These are phyloP conservation scores for Myzus persicae DNA, from an alignment of 1,140 invertebrate genomes.

Conservation along the genomic window DNA sequence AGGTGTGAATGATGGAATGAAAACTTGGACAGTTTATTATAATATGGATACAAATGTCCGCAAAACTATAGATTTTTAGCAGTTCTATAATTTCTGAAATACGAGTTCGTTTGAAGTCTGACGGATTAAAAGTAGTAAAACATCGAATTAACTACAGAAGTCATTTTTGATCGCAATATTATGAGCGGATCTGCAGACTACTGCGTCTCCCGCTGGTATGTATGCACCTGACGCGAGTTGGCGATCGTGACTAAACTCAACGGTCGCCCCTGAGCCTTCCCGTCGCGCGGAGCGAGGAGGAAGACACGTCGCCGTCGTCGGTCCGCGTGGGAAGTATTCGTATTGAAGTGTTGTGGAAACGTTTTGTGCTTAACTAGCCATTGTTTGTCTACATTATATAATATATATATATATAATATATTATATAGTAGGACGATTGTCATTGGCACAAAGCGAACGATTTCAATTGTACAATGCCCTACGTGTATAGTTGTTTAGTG, in stretches of 20 bases:
- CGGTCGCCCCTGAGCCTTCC: not conserved
- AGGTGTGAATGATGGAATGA: not conserved
- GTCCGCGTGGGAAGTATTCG: slow-evolving; percentile 19
- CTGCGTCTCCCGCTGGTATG: no score
- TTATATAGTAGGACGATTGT: not conserved
- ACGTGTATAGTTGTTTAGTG: no score
- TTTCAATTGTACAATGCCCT: slow-evolving; percentile 40
- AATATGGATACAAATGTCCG: not conserved
- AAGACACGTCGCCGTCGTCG: not conserved
- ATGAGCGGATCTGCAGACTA: not conserved
- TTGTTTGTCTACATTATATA: slow-evolving; percentile 35
- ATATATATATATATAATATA: not conserved
- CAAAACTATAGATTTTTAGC: not conserved
- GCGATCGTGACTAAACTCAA: not conserved
- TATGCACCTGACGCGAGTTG: not conserved
- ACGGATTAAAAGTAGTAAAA: no score
- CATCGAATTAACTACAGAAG: no score
- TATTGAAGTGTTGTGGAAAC: slow-evolving; percentile 25
- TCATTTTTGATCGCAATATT: not conserved
- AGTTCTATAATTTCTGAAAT: not conserved
- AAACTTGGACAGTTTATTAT: not conserved
- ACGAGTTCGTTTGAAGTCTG: not conserved
- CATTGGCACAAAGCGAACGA: slow-evolving; percentile 42
- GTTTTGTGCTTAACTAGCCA: slow-evolving; percentile 40
- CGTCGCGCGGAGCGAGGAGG: not conserved